Evolutionary conservation across 2,113 vertebrate genomes (phyloP).

Genomic region (Notechis scutatus): DNA sequence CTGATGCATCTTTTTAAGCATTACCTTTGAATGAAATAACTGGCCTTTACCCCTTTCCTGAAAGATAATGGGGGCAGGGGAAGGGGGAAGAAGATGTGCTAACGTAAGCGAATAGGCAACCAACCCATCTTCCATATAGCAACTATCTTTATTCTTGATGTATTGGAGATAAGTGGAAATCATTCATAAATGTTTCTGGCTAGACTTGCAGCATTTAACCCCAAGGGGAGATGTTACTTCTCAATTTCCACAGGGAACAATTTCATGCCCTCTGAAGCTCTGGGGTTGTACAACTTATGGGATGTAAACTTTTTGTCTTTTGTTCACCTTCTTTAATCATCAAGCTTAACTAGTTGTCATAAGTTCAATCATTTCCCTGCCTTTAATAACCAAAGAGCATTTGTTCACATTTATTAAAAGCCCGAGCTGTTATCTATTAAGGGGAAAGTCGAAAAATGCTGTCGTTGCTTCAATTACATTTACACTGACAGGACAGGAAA

Average conservation of each 20-base stretch:
- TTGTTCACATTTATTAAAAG: slow-evolving; percentile 50
- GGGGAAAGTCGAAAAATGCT: slow-evolving; percentile 24
- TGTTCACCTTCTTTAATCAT: slow-evolving; percentile 38
- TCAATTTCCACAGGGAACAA: slow-evolving; percentile 46
- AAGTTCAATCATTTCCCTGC: slow-evolving; percentile 60
- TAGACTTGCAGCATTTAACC: slow-evolving; percentile 47
- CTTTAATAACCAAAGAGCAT: slow-evolving; percentile 37
- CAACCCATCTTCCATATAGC: slow-evolving; percentile 7
- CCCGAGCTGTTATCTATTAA: slow-evolving; percentile 40
- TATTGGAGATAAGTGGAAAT: slow-evolving; percentile 47
- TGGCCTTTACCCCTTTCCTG: not conserved
- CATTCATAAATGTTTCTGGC: slow-evolving; percentile 51
- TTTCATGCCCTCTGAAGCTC: slow-evolving; percentile 52
- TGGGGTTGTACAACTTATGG: slow-evolving; percentile 29
- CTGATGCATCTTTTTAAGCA: slow-evolving; percentile 22
- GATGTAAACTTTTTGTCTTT: slow-evolving; percentile 36
- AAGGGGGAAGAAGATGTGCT: slow-evolving; percentile 18
- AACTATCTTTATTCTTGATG: slow-evolving; percentile 33
- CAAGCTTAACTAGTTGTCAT: slow-evolving; percentile 24
- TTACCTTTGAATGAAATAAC: slow-evolving; percentile 18
- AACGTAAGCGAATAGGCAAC: slow-evolving; percentile 18
- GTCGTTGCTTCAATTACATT: slow-evolving; percentile 34
- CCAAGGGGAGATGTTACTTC: slow-evolving; percentile 53
- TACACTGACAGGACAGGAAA: slow-evolving; percentile 40
- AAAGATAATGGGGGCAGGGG: slow-evolving; percentile 17